phyloP scores from a whole-genome alignment of 2,888 invertebrate species.

The Willowsia nigromaculata region DNA sequence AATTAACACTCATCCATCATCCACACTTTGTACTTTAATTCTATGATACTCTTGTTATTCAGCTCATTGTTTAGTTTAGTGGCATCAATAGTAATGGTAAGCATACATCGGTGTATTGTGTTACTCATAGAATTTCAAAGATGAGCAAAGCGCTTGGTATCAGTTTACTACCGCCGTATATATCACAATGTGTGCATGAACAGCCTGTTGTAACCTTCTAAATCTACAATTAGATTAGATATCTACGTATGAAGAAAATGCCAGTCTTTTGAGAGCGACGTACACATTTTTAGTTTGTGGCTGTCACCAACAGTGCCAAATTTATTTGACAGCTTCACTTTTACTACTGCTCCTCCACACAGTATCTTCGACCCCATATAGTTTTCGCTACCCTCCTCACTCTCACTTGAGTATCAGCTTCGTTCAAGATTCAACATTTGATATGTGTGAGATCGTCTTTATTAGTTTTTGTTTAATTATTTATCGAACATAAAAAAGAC shows the following conservation, averaged over 20 bases:
- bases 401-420: not conserved
- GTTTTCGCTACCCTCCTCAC: not conserved
- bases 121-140: too few relatives aligned
- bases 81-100: too few relatives aligned
- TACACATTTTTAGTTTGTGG: not conserved
- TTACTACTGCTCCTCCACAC: not conserved
- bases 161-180: too few relatives aligned
- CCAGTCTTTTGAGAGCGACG: not conserved
- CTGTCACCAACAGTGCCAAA: constrained; percentile 14
- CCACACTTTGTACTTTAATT: too few relatives aligned
- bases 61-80: too few relatives aligned
- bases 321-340: constrained; percentile 11
- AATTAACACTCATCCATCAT: too few relatives aligned
- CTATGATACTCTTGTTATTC: too few relatives aligned
- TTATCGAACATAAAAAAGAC: constrained; percentile 18
- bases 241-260: not conserved
- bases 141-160: too few relatives aligned
- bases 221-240: too few relatives aligned
- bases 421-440: constrained; percentile 36
- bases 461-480: constrained; percentile 47
- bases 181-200: too few relatives aligned
- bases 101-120: too few relatives aligned
- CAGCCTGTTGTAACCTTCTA: too few relatives aligned
- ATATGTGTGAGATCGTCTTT: constrained; percentile 41
- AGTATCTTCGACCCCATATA: not conserved